A percentile compares a stretch with the other conserved stretches of the same genome.
These are phyloP conservation scores for Chascanopsetta lugubris DNA, from an alignment of 2,113 vertebrate genomes.

Conservation along the genomic window DNA sequence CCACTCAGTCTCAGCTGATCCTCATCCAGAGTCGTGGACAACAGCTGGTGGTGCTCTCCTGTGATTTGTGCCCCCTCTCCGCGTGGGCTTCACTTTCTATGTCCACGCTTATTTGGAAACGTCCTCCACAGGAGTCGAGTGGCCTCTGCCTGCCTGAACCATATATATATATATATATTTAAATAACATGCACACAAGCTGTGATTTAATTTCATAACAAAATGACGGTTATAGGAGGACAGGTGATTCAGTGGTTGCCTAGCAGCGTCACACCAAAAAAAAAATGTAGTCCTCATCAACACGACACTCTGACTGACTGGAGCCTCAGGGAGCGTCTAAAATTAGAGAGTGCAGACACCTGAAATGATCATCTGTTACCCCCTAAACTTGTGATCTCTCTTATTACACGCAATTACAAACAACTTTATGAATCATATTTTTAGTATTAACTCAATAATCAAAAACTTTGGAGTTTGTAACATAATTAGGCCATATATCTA, in stretches of 20 bases:
- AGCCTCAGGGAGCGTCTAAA: background rate
- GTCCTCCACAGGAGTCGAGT: background rate
- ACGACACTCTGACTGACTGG: background rate
- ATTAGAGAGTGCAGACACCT: background rate
- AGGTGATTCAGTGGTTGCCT: conserved; percentile 2
- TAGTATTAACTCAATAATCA: too few relatives aligned
- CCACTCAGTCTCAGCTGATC: background rate
- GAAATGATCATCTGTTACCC: background rate
- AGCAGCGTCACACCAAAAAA: background rate
- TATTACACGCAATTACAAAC: too few relatives aligned
- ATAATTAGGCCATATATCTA: too few relatives aligned
- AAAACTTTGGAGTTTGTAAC: too few relatives aligned
- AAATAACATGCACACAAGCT: background rate
- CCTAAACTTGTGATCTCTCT: background rate
- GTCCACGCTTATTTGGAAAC: background rate
- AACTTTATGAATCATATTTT: too few relatives aligned
- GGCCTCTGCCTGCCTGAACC: background rate
- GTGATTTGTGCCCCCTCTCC: background rate
- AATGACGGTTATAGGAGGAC: background rate
- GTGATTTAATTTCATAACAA: background rate
- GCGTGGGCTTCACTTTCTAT: background rate
- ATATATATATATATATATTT: too few relatives aligned
- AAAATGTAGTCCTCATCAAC: background rate
- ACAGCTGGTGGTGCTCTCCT: background rate
- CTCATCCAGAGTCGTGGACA: background rate